Conservation (phyloP, 2,113 vertebrate species). For the Athene noctua region DNA sequence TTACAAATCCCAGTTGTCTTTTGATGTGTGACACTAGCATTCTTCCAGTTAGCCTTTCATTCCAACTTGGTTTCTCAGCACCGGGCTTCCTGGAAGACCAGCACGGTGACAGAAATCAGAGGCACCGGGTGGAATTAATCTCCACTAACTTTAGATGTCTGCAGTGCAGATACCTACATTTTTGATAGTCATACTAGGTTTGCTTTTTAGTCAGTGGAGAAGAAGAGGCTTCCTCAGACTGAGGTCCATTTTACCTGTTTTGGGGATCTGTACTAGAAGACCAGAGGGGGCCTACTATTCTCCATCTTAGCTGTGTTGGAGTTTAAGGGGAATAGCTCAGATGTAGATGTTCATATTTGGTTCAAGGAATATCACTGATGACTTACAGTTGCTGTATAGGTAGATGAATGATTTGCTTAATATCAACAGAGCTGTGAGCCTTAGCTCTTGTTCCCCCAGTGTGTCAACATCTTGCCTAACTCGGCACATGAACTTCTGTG, state of each 20-base stretch:
- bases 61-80: neutral
- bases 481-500: neutral
- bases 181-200: neutral
- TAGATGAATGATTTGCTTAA: neutral
- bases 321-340: neutral
- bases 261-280: neutral
- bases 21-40: neutral
- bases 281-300: neutral
- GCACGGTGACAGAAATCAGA: neutral
- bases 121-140: neutral
- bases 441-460: neutral
- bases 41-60: neutral
- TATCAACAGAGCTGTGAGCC: neutral
- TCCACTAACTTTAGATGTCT: neutral
- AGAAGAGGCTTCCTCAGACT: neutral
- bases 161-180: neutral
- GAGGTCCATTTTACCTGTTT: neutral
- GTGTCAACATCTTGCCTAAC: neutral
- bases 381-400: neutral
- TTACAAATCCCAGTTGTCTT: neutral
- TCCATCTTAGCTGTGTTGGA: neutral
- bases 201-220: neutral
- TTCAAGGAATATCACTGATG: neutral
- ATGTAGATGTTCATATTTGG: neutral
- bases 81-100: neutral